Evolutionary conservation across 1,140 invertebrate species (phyloP), one percentile per base, ranked within the genome.

Genomic region (Polyergus mexicanus): DNA sequence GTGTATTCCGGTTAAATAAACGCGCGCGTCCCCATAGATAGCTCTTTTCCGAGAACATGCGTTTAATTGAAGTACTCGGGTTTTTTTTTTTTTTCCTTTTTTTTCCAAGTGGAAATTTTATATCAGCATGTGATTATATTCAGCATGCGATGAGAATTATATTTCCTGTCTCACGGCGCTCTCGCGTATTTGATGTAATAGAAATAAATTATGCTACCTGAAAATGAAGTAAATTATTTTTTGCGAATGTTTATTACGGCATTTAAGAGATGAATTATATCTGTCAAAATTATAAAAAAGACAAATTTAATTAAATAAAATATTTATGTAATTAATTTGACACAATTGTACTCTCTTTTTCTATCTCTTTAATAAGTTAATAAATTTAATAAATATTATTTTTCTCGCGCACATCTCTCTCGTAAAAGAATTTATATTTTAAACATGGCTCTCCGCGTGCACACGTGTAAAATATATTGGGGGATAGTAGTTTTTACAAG

Each of bases 1-100:
- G 66, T 41, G 78, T 83, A 44, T 83, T 72, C 68, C 68, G 78
- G 66, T 83, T 83, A 81, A 81, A 69, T 72, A 72, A 83, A 25
- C 71, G 78, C 71, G 32, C 32, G 32, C 32, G 32, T 32, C 32
- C 78, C 54, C 28, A n/a, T 22, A 68, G 44, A 5, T 81, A 44
- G 35, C 69, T 56, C 44, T 35, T 71, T 81, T 81, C 66, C 54
- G 66, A 81, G 78, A 71, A 81, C 35, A 56, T 58, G 51, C 78
- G 38, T 83, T 83, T 83, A 58, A 83, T 72, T 60, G 54, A 68
- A 62, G 54, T 35, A 51, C 77, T 81, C 54, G 28, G 77, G n/a
- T n/a, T n/a, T n/a, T n/a, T n/a, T n/a, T n/a, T n/a, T n/a, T n/a
- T n/a, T n/a, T n/a, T n/a, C n/a, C n/a, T n/a, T n/a, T n/a, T n/a